Conservation (phyloP, 2,888 invertebrate species). For the Hylaea fasciaria region DNA sequence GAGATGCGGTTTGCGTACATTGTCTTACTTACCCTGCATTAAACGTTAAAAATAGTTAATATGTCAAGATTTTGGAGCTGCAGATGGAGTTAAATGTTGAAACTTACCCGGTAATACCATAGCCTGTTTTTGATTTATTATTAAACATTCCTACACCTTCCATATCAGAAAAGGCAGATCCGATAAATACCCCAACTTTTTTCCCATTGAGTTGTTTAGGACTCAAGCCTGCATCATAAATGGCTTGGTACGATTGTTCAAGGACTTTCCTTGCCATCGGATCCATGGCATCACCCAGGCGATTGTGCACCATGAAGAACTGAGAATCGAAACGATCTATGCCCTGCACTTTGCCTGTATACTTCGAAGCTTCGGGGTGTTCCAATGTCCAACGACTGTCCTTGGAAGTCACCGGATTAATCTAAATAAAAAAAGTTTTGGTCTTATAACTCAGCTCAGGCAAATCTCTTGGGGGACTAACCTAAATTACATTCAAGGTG, state of each 20-base stretch:
- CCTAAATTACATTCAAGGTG: too few relatives aligned
- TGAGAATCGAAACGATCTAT: constrained; percentile 88
- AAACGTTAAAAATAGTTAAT: constrained; percentile 1
- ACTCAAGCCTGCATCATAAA: constrained; percentile 88
- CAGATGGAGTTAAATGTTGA: neutral
- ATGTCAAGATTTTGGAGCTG: neutral
- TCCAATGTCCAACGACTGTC: constrained; percentile 67
- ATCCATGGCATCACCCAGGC: constrained; percentile 79
- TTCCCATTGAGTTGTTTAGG: constrained; percentile 84
- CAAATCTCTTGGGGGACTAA: too few relatives aligned
- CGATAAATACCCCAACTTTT: constrained; percentile 77
- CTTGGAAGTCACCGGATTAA: constrained; percentile 69
- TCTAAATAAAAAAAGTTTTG: neutral
- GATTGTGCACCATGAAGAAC: constrained; percentile 88
- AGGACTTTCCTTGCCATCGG: constrained; percentile 87
- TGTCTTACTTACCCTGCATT: constrained; percentile 60
- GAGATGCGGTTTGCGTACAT: constrained; percentile 75
- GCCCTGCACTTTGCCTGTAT: constrained; percentile 86
- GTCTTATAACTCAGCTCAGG: neutral
- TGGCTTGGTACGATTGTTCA: constrained; percentile 89
- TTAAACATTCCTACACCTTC: constrained; percentile 66
- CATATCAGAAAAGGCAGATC: constrained; percentile 84
- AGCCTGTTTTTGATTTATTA: constrained; percentile 42
- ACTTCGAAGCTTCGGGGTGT: constrained; percentile 79
- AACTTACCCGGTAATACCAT: constrained; percentile 62